Base-by-base conservation (phyloP, 2,113 vertebrate genomes). In the Thamnaconus septentrionalis region DNA sequence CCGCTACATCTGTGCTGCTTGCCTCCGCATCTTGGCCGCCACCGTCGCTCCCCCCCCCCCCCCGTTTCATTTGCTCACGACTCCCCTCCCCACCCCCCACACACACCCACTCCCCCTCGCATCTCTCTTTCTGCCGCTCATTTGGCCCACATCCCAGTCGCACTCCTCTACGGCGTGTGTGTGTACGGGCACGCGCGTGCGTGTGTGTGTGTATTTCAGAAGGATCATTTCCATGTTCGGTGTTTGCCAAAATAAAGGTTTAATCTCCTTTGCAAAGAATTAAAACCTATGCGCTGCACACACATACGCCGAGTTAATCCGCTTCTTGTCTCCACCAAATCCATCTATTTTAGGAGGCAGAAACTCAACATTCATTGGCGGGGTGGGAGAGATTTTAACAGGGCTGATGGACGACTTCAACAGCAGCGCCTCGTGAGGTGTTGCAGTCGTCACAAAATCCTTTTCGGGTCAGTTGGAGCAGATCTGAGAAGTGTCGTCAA, bases 161-260 rank as follows among this genome's bases (percentile, higher is more conserved):
- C 73, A 63, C 69, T 62, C 41, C 73, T 46, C 46, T 71, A 40
- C 57, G 64, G 66, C 18, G 48, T 48, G 56, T 39, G 45, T 8
- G 51, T 71, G 59, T 63, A 41, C 42, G 39, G 18, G 18, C 18
- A 2, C 18, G 18, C 44, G 52, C 49, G 43, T 52, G 8, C 48
- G 39, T 18, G 12, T 62, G 52, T 69, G 60, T 82, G 66, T 73
- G 70, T 71, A 41, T 64, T 49, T 63, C 64, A 78, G 74, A 79
- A 56, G 81, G 80, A 83, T 83, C 12, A 80, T 74, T 80, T 79
- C 69, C 73, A 69, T 78, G 64, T 56, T 79, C 79, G 68, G 79
- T 71, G 74, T 77, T 80, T 84, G 78, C 80, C 80, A 84, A 83
- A 87, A 83, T 78, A 84, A 83, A 80, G 63, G 72, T 75, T 82